phyloP scores from a whole-genome alignment of 2,113 vertebrate genomes.

The Mormyrus lacerda region DNA sequence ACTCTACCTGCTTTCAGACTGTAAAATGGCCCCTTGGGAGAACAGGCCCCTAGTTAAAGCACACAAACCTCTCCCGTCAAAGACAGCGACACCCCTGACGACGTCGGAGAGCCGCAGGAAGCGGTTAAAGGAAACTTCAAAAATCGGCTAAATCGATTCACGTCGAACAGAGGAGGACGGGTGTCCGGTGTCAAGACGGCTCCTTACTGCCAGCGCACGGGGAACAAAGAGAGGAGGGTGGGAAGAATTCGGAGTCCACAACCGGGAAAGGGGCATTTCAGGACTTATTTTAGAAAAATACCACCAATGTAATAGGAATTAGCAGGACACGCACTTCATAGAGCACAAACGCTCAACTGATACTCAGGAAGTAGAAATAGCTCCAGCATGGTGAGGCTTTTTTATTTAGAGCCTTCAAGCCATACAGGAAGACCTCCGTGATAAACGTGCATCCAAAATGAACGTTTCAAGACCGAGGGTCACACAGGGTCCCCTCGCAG shows the following conservation, averaged over 20 bases:
- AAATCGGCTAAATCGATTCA: background rate
- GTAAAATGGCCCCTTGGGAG: background rate
- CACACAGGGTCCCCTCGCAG: background rate
- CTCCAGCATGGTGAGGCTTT: background rate
- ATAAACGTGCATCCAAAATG: background rate
- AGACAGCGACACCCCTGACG: background rate
- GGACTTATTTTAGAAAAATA: background rate
- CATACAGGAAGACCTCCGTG: background rate
- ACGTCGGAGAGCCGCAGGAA: background rate
- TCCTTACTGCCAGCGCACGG: background rate
- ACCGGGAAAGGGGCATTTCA: background rate
- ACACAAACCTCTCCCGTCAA: background rate
- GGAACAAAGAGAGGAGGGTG: background rate
- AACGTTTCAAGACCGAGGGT: background rate
- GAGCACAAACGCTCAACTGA: background rate
- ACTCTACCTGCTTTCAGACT: background rate
- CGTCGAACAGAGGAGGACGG: background rate
- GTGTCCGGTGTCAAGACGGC: background rate
- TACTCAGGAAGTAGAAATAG: background rate
- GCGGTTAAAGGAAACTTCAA: background rate
- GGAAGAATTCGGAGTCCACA: background rate
- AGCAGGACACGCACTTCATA: background rate
- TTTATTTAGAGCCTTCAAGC: background rate
- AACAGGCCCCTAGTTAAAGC: background rate
- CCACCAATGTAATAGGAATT: background rate